Evolutionary conservation across 2,888 invertebrate genomes (phyloP).

Genomic region (Lysandra bellargus): DNA sequence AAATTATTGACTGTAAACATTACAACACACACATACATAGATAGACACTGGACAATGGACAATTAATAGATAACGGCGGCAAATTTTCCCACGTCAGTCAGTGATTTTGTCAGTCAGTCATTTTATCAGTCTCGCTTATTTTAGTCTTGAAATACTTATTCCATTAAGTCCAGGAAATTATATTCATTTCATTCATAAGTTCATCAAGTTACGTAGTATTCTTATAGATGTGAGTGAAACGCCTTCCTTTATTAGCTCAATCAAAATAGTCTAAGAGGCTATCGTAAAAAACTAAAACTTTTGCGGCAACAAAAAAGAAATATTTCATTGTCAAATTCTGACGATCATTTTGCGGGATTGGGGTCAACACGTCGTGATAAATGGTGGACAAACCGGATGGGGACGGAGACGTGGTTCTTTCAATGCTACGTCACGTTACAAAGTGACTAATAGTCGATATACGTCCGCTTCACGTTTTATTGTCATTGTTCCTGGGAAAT

Average conservation of each 20-base stretch:
- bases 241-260: neutral
- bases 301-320: neutral
- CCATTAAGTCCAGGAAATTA: no score
- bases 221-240: neutral
- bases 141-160: no score
- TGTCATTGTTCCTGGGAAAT: constrained; percentile 42
- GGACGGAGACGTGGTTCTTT: constrained; percentile 49
- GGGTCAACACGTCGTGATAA: constrained; percentile 55
- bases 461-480: constrained; percentile 48
- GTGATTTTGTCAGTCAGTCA: no score
- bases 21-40: no score
- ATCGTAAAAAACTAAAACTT: neutral
- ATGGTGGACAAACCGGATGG: constrained; percentile 54
- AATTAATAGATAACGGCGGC: no score
- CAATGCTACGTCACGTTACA: constrained; percentile 50
- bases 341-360: constrained; percentile 47
- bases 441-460: constrained; percentile 60
- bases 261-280: neutral
- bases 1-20: no score
- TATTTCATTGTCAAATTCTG: constrained; percentile 33
- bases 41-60: no score
- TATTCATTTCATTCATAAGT: no score
- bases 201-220: neutral
- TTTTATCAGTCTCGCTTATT: no score
- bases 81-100: no score